Evolutionary conservation across 2,113 vertebrate species (phyloP), one percentile per base, ranked within the genome.

Genomic region (Romanogobio albipinnatus): DNA sequence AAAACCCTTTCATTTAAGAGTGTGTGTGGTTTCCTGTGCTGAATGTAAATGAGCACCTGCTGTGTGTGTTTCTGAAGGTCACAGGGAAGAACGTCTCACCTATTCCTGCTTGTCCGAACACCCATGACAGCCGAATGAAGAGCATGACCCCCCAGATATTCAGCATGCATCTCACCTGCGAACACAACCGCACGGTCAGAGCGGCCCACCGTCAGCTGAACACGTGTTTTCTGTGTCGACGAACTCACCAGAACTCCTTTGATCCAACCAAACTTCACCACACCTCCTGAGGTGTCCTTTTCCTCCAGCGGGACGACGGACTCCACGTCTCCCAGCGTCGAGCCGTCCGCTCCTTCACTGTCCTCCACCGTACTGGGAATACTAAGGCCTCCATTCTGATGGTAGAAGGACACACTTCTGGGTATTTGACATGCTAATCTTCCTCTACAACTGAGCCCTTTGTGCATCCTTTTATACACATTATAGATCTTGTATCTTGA

Each of bases 61-160:
- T 58, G 53, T 39, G 76, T 24, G 39, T 78, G 76, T 43, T 56
- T 56, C 8, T 76, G 51, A 78, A 58, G 75, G 19, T 29, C 47
- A 15, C 19, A 0, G 1, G 11, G 84, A 59, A 49, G 51, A 82
- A 91, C 68, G 6, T 91, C 95, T 94, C 84, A 99, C 98, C 98
- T 78, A 97, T 97, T 91, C 98, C 98, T 84, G 98, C 97, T 94
- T 99, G 97, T 86, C 98, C 98, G 83, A 99, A 96, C 77, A 99
- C 96, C 98, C 98, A 99, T 83, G 98, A 99, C 83, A 99, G 96
- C 84, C 98, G 98, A 89, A 99, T 99, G 89, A 99, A 99, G 87
- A 99, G 94, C 98, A 99, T 99, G 87, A 99, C 98, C 22, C 98
- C 98, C 98, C 98, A 99, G 89, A 99, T 99, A 89, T 99, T 99